Percentiles rank a stretch among this genome's conserved stretches.
phyloP scores from a whole-genome alignment of 2,113 vertebrate genomes.

The Calyptomena viridis region DNA sequence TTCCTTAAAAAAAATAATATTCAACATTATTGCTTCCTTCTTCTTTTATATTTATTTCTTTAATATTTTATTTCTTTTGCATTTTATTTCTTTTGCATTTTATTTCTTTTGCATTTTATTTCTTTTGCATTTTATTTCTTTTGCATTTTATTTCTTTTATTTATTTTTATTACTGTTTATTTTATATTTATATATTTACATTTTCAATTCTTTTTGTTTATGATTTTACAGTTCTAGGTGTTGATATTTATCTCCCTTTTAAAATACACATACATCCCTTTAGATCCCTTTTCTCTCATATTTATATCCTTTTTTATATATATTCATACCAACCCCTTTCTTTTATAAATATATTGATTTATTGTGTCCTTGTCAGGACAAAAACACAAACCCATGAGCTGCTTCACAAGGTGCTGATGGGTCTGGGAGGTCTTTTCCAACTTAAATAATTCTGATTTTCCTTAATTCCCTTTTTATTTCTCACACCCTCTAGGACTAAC shows the following conservation, averaged over 20 bases:
- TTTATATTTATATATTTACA: not conserved
- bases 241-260: not conserved
- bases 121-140: not conserved
- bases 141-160: not conserved
- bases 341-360: not conserved
- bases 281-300: not conserved
- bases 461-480: not conserved
- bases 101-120: too few species aligned
- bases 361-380: not conserved
- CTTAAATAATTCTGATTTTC: not conserved
- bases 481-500: not conserved
- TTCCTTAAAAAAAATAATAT: not conserved
- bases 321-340: not conserved
- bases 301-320: not conserved
- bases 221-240: too few species aligned
- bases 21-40: rapidly evolving
- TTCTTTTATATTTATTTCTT: too few species aligned
- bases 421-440: not conserved
- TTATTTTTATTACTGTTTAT: not conserved
- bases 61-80: too few species aligned
- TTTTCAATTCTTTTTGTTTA: not conserved
- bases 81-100: not conserved
- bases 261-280: not conserved
- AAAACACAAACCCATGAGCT: rapidly evolving
- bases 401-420: not conserved